Evolutionary conservation across 2,797 vertebrate species (phyloP), one percentile per base, ranked within the genome.

Genomic region (Lerista edwardsae): DNA sequence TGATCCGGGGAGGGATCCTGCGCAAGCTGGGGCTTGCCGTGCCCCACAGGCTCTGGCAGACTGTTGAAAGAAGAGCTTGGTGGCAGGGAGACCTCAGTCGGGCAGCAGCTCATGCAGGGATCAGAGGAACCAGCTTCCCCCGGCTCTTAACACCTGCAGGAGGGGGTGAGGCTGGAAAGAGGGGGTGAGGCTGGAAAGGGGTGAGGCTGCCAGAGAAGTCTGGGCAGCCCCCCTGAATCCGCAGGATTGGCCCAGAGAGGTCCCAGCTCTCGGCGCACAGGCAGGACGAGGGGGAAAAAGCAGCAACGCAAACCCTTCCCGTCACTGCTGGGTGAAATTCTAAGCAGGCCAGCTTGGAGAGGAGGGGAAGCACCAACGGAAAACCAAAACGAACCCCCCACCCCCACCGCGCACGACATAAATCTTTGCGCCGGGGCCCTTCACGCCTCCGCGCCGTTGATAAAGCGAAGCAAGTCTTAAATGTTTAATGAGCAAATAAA

Each of bases 401-500:
- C 88, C 90, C 44, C 91, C 85, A 85, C 90, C 89, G 87, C 87
- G 91, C 85, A 80, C 92, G 89, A 85, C 93, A 94, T 93, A 93
- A 94, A 92, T 94, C 92, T 94, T 85, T 83, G 93, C 92, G 85
- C 90, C 78, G 75, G 91, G 72, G 92, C n/a, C 88, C 93, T 91
- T 87, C 93, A 92, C 88, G 88, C 91, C 91, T 95, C 93, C 90
- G 84, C 90, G 88, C 92, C 91, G 92, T 89, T 94, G 94, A 94
- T 96, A 95, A 95, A 94, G 94, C 59, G 88, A 95, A 95, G 93
- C 84, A 80, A 88, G 89, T 90, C 92, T 95, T 95, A 93, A 95
- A 94, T 94, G 94, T 94, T 95, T 95, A 93, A 95, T 93, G 94
- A 95, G 89, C 90, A 92, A 96, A 95, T 94, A 95, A 95, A 93